phyloP scores from a whole-genome alignment of 2,113 vertebrate genomes.

The Neodon shergylaensis region DNA sequence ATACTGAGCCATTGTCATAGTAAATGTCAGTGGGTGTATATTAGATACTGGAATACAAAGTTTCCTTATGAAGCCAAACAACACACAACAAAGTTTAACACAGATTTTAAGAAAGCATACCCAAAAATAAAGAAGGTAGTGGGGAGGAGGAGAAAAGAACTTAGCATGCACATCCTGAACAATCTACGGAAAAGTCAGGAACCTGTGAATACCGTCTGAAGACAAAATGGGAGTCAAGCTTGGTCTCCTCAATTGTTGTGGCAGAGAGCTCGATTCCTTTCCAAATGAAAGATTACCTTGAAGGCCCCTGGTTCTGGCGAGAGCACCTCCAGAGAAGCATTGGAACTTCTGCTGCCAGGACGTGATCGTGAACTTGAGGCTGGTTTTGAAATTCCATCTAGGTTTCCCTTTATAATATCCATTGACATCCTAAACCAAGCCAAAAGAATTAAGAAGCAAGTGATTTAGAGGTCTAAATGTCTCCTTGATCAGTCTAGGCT shows the following conservation, averaged over 20 bases:
- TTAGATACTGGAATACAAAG: neutral
- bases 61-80: neutral
- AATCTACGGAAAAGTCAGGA: conserved; percentile 21
- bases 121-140: neutral
- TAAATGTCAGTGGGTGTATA: neutral
- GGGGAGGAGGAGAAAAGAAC: neutral
- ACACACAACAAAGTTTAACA: neutral
- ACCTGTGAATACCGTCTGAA: neutral
- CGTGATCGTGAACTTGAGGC: conserved; percentile 82
- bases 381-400: conserved; percentile 89
- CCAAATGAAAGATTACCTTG: conserved; percentile 85
- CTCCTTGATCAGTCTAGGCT: neutral
- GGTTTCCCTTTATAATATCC: conserved; percentile 88
- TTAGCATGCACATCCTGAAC: neutral
- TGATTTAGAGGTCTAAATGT: neutral
- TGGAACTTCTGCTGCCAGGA: conserved; percentile 82
- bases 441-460: conserved; percentile 37
- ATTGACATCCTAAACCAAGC: conserved; percentile 79
- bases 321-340: conserved; percentile 85
- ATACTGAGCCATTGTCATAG: conserved; percentile 10
- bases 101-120: neutral
- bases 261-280: neutral
- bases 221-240: neutral
- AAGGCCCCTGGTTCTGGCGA: conserved; percentile 80
- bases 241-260: neutral